Percentiles rank a stretch among this genome's conserved stretches.
Conservation (phyloP, 2,888 invertebrate species). For the Listrodromus nycthemerus region DNA sequence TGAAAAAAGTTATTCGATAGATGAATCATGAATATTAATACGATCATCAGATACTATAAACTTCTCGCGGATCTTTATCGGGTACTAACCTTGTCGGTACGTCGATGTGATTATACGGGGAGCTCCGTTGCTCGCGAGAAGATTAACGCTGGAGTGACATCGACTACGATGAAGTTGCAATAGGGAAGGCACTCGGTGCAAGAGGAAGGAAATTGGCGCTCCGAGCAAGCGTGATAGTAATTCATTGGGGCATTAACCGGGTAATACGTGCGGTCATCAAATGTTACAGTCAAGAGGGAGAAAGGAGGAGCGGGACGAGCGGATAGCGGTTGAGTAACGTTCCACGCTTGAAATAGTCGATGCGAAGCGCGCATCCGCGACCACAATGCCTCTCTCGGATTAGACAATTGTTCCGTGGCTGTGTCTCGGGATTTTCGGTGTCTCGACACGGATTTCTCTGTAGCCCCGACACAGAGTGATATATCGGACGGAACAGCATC, state of each 20-base stretch:
- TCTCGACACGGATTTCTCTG: constrained; percentile 18
- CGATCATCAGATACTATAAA: not conserved
- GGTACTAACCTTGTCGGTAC: not conserved
- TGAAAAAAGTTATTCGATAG: too few relatives aligned
- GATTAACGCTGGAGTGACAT: not conserved
- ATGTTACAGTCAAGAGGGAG: constrained; percentile 28
- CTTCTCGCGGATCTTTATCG: not conserved
- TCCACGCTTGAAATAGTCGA: constrained; percentile 30
- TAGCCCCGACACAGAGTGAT: not conserved
- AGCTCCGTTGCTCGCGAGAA: not conserved
- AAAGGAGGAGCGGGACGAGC: constrained; percentile 12
- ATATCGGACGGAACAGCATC: not conserved
- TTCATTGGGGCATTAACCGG: constrained; percentile 50
- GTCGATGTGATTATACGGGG: not conserved
- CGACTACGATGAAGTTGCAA: not conserved
- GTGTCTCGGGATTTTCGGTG: constrained; percentile 26
- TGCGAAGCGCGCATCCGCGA: constrained; percentile 15
- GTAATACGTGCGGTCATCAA: constrained; percentile 49
- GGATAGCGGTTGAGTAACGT: constrained; percentile 35
- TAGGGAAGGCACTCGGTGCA: not conserved
- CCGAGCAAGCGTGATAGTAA: constrained; percentile 17
- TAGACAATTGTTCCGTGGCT: constrained; percentile 27
- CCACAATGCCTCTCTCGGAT: constrained; percentile 41
- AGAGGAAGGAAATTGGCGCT: constrained; percentile 15
- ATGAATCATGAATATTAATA: too few relatives aligned